phyloP scores from a whole-genome alignment of 2,888 invertebrate species.

The Limnephilus lunatus region DNA sequence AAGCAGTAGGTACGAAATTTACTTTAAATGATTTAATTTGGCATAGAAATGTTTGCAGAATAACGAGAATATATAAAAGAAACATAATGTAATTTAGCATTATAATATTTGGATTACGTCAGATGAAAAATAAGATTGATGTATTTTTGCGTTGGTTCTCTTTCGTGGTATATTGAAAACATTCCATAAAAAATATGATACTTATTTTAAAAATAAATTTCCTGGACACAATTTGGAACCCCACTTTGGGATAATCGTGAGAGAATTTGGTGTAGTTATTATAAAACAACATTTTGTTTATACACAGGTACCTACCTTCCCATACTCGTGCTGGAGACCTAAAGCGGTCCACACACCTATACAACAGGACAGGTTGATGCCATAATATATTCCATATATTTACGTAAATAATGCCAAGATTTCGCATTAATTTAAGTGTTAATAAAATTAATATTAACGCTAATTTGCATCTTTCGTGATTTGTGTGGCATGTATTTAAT shows the following conservation, averaged over 20 bases:
- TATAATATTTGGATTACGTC: neutral
- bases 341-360: conserved; percentile 11
- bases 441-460: neutral
- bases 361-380: neutral
- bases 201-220: conserved; percentile 55
- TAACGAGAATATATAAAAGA: no score
- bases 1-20: no score
- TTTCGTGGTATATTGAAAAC: conserved; percentile 50
- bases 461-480: neutral
- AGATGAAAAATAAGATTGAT: neutral
- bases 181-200: conserved; percentile 42
- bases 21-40: no score
- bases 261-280: conserved; percentile 61
- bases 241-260: conserved; percentile 61
- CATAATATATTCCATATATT: neutral
- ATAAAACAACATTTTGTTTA: conserved; percentile 64
- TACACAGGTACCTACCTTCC: conserved; percentile 26
- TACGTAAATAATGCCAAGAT: neutral
- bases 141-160: neutral
- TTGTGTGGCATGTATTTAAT: neutral
- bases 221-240: conserved; percentile 50
- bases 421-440: neutral
- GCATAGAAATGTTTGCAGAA: no score
- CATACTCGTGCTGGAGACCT: neutral
- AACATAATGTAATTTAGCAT: no score